Evolutionary conservation across 2,113 vertebrate species (phyloP).

Genomic region (Crypturellus undulatus): DNA sequence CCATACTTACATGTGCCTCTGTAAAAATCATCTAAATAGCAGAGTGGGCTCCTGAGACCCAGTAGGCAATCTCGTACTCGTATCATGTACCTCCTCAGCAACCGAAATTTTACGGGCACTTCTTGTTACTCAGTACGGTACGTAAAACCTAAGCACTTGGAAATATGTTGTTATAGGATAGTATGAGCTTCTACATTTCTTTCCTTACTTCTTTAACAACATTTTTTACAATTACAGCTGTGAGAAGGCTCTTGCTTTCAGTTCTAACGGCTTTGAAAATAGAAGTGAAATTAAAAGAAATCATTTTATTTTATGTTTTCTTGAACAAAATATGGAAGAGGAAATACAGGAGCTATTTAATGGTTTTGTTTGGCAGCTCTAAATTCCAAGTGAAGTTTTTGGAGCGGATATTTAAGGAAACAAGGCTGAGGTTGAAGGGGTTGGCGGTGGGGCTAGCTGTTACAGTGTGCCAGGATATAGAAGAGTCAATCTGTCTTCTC

Average conservation of each 20-base stretch:
- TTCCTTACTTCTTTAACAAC: background rate
- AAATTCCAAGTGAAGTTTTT: background rate
- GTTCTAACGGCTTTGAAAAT: background rate
- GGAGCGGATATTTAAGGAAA: background rate
- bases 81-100: background rate
- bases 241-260: background rate
- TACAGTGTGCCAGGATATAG: background rate
- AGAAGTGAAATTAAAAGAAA: background rate
- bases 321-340: background rate
- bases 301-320: background rate
- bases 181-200: background rate
- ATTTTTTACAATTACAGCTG: background rate
- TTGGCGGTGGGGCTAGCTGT: background rate
- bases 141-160: background rate
- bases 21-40: background rate
- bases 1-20: background rate
- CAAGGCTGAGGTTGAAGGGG: background rate
- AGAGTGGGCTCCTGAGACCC: background rate
- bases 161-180: background rate
- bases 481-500: background rate
- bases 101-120: background rate
- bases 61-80: background rate
- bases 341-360: background rate
- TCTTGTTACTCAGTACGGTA: background rate
- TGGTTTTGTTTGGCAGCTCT: background rate